Evolutionary conservation across 2,113 vertebrate species (phyloP), one percentile per base, ranked within the genome.

Genomic region (Himantopus leucocephalus): DNA sequence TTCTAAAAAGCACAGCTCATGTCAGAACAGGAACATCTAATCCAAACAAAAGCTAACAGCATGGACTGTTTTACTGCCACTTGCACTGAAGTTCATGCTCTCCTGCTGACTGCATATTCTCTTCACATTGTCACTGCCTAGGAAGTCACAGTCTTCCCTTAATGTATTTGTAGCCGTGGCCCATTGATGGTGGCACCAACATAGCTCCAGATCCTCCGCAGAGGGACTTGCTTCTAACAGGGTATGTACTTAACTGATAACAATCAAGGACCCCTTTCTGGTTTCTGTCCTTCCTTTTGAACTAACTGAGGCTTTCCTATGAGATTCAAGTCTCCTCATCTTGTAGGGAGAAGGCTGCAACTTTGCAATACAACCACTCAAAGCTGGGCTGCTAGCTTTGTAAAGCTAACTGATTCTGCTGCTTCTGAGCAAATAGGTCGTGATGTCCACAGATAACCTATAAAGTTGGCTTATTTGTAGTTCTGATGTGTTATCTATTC

Each of bases 181-280:
- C 99, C 3, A 98, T 99, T 43, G 98, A 98, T 21, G 99, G 99
- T 82, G 99, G 99, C 55, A 98, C 98, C 95, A 99, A 98, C 95
- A 96, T 99, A 58, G 98, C 98, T 92, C 98, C 99, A 22, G 98
- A 99, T 88, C 98, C 99, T 63, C 99, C 99, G 0, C 99, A 99
- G 98, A 99, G 99, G 96, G 99, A 99, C 97, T 96, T 99, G 97
- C 98, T 99, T 76, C 99, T 99, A 35, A 99, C 99, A 4, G 99
- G 99, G 99, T 99, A 94, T 82, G 99, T 98, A 32, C 47, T 50
- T 59, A 10, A 47, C 35, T 60, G 35, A 18, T 71, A 68, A 18
- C 15, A 26, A 12, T 11, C 22, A 11, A 45, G 26, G 59, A 29
- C 13, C 27, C 26, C 30, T 64, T 71, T 64, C 68, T 83, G 52